Evolutionary conservation across 2,797 vertebrate genomes (phyloP).

Genomic region (Lutjanus campechanus): DNA sequence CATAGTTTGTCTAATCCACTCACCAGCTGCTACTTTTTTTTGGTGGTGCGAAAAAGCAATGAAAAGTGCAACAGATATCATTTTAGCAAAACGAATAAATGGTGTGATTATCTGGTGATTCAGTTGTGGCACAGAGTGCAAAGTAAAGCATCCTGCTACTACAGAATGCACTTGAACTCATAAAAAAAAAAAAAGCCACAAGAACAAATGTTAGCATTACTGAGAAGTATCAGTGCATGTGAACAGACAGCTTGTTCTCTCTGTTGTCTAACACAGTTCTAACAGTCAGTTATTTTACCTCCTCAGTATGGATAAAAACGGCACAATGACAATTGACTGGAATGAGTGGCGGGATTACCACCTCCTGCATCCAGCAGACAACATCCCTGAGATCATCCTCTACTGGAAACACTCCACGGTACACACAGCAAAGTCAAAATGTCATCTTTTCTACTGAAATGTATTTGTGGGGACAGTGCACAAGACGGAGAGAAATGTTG

Average conservation of each 20-base stretch:
- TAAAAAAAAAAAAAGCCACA: conserved; percentile 1
- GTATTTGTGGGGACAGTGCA: neutral
- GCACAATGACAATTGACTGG: conserved; percentile 98
- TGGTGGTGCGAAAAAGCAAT: neutral
- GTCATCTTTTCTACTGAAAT: neutral
- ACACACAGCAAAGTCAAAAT: conserved; percentile 51
- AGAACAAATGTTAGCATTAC: neutral
- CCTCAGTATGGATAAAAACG: conserved; percentile 96
- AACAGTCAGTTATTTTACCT: conserved; percentile 8
- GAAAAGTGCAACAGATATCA: neutral
- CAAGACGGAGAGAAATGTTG: neutral
- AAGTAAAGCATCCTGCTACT: conserved; percentile 13
- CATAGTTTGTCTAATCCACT: neutral
- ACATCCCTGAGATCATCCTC: conserved; percentile 97
- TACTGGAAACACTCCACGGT: conserved; percentile 99
- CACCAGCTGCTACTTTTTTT: conserved; percentile 1
- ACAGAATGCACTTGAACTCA: conserved; percentile 1
- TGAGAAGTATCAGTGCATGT: conserved; percentile 32
- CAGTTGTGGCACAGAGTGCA: conserved; percentile 8
- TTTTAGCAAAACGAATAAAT: neutral
- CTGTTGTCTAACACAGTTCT: neutral
- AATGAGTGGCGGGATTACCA: conserved; percentile 98
- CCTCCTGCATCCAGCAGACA: conserved; percentile 93
- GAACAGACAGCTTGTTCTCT: conserved; percentile 4
- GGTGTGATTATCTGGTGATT: conserved; percentile 9